Conservation (phyloP, 2,888 invertebrate genomes). For the Panopea generosa region DNA sequence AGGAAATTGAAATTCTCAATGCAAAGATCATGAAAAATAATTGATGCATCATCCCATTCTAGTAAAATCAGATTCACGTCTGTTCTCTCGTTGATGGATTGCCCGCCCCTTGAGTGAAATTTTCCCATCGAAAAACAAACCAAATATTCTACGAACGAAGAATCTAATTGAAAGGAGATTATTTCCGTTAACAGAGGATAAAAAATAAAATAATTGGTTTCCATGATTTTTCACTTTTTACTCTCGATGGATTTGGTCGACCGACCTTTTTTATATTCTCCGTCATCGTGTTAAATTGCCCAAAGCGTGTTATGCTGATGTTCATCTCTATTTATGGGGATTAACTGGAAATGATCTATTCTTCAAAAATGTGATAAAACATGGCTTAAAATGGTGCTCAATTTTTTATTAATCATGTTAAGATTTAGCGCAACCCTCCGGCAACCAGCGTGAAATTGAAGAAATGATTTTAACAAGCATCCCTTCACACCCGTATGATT, state of each 20-base stretch:
- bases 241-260: conserved; percentile 27
- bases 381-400: conserved; percentile 46
- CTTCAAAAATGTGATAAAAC: conserved; percentile 35
- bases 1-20: conserved; percentile 58
- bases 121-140: conserved; percentile 37
- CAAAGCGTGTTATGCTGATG: conserved; percentile 39
- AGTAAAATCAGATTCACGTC: conserved; percentile 31
- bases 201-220: conserved; percentile 50
- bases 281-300: conserved; percentile 49
- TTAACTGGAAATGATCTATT: conserved; percentile 49
- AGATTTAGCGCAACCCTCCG: conserved; percentile 24
- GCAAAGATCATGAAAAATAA: conserved; percentile 38
- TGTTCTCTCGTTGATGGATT: conserved; percentile 17
- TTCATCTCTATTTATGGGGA: conserved; percentile 48
- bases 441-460: conserved; percentile 41
- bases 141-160: conserved; percentile 21
- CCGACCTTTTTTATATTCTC: conserved; percentile 38
- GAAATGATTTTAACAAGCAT: conserved; percentile 22
- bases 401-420: conserved; percentile 44
- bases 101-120: conserved; percentile 32
- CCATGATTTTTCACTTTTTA: conserved; percentile 27
- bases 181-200: conserved; percentile 41
- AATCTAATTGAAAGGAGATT: conserved; percentile 49
- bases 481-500: neutral
- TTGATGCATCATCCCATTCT: conserved; percentile 25